Evolutionary conservation across 2,888 invertebrate genomes (phyloP).

Genomic region (Endotricha flammealis): DNA sequence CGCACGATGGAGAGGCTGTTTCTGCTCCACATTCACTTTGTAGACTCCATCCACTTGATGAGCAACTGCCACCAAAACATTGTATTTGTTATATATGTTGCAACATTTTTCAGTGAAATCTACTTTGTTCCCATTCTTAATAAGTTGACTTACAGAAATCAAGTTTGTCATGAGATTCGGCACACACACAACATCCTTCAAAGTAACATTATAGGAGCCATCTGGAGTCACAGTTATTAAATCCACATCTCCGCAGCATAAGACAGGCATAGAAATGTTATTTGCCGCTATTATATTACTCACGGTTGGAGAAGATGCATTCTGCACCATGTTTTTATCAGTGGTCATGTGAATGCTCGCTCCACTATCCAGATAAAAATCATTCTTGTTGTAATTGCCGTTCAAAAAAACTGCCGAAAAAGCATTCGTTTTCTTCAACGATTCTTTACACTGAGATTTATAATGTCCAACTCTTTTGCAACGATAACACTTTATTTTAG

Average conservation of each 20-base stretch:
- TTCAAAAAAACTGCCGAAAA: slow-evolving; percentile 14
- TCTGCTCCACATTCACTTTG: slow-evolving; percentile 19
- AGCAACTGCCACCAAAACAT: slow-evolving; percentile 22
- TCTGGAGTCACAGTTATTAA: slow-evolving; percentile 5
- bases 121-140: slow-evolving; percentile 15
- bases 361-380: slow-evolving; percentile 26
- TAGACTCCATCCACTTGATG: slow-evolving; percentile 22
- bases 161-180: slow-evolving; percentile 15
- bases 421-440: slow-evolving; percentile 2
- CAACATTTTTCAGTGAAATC: slow-evolving; percentile 17
- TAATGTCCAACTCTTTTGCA: slow-evolving; percentile 12
- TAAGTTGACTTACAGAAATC: slow-evolving; percentile 16
- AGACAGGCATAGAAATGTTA: slow-evolving; percentile 5
- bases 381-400: slow-evolving; percentile 22
- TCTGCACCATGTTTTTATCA: slow-evolving; percentile 7
- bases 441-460: slow-evolving; percentile 4
- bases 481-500: slow-evolving; percentile 1
- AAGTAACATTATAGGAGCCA: slow-evolving; percentile 9
- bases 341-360: slow-evolving; percentile 25
- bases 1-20: too few species aligned
- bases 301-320: background rate
- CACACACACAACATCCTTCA: slow-evolving; percentile 14
- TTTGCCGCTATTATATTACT: slow-evolving; percentile 11
- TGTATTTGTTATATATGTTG: slow-evolving; percentile 18
- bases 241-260: slow-evolving; percentile 5